phyloP scores from a whole-genome alignment of 1,140 invertebrate species.

The Pararge aegeria region DNA sequence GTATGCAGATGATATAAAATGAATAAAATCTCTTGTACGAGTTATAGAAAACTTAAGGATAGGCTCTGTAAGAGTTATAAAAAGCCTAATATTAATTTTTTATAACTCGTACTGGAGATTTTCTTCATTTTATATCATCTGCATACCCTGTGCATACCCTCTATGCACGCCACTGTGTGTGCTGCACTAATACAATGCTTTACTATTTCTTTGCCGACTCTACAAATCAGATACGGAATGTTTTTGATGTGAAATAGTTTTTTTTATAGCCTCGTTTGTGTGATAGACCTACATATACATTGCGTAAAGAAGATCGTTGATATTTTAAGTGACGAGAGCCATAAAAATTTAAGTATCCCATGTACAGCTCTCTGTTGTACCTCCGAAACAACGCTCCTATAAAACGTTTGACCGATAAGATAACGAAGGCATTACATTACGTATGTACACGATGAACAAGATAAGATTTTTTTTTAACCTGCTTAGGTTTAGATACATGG shows the following conservation, averaged over 20 bases:
- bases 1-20: too few species aligned
- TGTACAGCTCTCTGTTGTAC: constrained; percentile 17
- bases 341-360: constrained; percentile 27
- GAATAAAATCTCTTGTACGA: too few species aligned
- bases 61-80: too few species aligned
- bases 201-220: background rate
- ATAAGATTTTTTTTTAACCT: background rate
- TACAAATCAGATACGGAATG: background rate
- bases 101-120: too few species aligned
- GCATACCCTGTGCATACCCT: too few species aligned
- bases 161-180: too few species aligned
- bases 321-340: constrained; percentile 12
- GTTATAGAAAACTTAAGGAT: too few species aligned
- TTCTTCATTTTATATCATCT: too few species aligned
- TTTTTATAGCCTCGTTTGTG: constrained; percentile 17
- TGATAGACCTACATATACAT: constrained; percentile 11
- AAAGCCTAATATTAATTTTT: too few species aligned
- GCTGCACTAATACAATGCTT: background rate
- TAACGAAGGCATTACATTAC: constrained; percentile 5
- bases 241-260: background rate
- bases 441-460: background rate
- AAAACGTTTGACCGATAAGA: constrained; percentile 36
- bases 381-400: constrained; percentile 28
- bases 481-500: too few species aligned
- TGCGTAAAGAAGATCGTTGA: constrained; percentile 13